Conservation (phyloP, 1,140 invertebrate species). For the Pseudachorutes palmiensis region DNA sequence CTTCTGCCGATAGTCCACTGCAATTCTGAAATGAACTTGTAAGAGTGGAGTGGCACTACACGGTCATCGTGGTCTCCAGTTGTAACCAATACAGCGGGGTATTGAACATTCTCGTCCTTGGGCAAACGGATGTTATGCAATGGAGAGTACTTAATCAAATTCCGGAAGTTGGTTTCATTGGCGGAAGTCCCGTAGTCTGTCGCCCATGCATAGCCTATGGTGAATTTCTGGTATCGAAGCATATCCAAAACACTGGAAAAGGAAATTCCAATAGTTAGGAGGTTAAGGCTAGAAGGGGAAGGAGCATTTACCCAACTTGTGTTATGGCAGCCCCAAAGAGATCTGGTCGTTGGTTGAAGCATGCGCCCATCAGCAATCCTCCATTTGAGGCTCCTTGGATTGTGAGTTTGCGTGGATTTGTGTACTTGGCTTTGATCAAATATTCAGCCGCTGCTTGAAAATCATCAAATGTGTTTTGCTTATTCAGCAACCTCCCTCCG, state of each 20-base stretch:
- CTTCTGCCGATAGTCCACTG: constrained; percentile 63
- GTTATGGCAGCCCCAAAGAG: constrained; percentile 83
- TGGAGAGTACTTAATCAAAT: constrained; percentile 86
- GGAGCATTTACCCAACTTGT: constrained; percentile 90
- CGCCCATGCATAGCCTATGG: constrained; percentile 88
- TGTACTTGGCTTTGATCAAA: constrained; percentile 75
- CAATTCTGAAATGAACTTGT: constrained; percentile 87
- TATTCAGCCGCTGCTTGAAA: constrained; percentile 89
- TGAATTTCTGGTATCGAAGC: constrained; percentile 96
- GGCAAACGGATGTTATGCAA: constrained; percentile 82
- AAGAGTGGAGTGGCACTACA: constrained; percentile 88
- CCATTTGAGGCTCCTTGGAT: constrained; percentile 96
- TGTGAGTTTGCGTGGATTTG: constrained; percentile 60
- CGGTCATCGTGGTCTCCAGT: constrained; percentile 94
- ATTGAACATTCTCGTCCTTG: constrained; percentile 51
- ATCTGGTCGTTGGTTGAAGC: constrained; percentile 89
- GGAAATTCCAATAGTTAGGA: no score
- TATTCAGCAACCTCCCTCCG: constrained; percentile 77
- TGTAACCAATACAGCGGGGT: constrained; percentile 80
- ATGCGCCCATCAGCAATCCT: constrained; percentile 84
- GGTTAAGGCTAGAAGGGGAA: no score
- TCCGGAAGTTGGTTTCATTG: constrained; percentile 76
- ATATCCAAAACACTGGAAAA: constrained; percentile 85
- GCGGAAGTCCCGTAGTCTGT: constrained; percentile 92
- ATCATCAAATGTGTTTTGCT: constrained; percentile 97